These are phyloP conservation scores for Sialia sialis DNA, from an alignment of 2,113 vertebrate species.

Conservation along the genomic window DNA sequence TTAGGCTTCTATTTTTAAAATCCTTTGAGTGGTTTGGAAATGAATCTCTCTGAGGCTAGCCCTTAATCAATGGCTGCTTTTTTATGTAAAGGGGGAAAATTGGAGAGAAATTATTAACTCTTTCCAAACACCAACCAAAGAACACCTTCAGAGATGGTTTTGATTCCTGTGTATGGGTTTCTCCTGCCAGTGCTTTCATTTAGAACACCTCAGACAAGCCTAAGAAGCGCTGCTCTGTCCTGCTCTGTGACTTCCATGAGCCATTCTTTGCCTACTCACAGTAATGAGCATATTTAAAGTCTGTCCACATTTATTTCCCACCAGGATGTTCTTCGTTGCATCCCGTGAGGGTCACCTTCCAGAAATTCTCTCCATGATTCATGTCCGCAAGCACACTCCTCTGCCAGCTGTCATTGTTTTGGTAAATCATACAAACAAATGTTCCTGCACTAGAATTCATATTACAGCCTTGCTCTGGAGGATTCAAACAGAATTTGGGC, in stretches of 20 bases:
- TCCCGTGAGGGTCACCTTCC: conserved; percentile 97
- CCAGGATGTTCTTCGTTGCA: conserved; percentile 93
- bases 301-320: conserved; percentile 68
- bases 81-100: not conserved
- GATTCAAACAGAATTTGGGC: not conserved
- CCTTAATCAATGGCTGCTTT: not conserved
- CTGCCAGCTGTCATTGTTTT: conserved; percentile 91
- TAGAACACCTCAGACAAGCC: not conserved
- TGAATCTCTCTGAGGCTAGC: not conserved
- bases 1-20: not conserved
- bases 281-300: conserved; percentile 59
- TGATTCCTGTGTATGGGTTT: not conserved
- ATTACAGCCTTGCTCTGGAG: conserved; percentile 3
- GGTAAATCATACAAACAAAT: conserved; percentile 81
- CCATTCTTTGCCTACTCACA: conserved; percentile 30
- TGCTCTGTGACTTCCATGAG: conserved; percentile 37
- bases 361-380: conserved; percentile 96
- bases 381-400: conserved; percentile 92
- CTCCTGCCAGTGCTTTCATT: not conserved
- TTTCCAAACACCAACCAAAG: not conserved
- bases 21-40: not conserved
- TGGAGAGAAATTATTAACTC: not conserved
- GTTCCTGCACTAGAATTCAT: conserved; percentile 2
- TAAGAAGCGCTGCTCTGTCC: not conserved
- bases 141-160: not conserved